A percentile compares a stretch with the other conserved stretches of the same genome.
Conservation (phyloP, 2,113 vertebrate species). For the Motacilla tschutschensis region DNA sequence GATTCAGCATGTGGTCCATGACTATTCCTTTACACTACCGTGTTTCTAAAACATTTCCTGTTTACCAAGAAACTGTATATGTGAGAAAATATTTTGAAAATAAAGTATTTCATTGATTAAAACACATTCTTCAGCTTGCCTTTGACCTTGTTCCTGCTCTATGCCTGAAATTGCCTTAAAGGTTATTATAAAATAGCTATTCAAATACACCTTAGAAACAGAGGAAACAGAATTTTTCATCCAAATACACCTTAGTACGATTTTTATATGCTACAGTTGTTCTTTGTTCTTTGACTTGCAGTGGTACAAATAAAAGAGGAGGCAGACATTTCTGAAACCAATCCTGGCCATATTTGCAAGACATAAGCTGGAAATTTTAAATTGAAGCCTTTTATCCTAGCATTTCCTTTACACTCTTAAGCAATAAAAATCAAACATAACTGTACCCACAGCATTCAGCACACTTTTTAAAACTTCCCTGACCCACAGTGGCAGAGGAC, state of each 20-base stretch:
- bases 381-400: background rate
- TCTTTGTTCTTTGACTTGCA: background rate
- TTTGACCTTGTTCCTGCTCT: background rate
- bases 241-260: background rate
- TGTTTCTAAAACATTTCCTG: background rate
- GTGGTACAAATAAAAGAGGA: background rate
- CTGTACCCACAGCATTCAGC: background rate
- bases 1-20: background rate
- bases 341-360: background rate
- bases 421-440: background rate
- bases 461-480: background rate
- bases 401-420: background rate
- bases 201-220: background rate
- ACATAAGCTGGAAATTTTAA: background rate
- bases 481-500: background rate
- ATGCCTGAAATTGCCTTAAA: background rate
- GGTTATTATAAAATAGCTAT: background rate
- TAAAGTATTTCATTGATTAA: background rate
- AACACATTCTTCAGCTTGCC: background rate
- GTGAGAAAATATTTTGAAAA: background rate
- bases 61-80: background rate
- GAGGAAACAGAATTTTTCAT: background rate
- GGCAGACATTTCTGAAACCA: background rate
- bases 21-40: fast-evolving
- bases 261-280: background rate